These are phyloP conservation scores for Laterallus jamaicensis DNA, from an alignment of 2,113 vertebrate species.

Conservation along the genomic window DNA sequence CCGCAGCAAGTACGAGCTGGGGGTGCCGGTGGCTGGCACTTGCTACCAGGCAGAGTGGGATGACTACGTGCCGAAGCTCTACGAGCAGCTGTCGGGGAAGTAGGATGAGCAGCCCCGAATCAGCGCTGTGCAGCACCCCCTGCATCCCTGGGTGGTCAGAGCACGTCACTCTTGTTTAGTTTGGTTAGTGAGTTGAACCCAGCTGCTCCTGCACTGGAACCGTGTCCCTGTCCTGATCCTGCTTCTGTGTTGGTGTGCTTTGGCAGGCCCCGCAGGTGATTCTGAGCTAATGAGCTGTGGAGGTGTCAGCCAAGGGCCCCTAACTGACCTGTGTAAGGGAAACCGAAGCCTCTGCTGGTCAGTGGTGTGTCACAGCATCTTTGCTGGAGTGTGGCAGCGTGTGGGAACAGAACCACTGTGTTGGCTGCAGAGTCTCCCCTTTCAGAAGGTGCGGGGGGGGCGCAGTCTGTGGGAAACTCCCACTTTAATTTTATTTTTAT, in stretches of 20 bases:
- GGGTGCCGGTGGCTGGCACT: constrained; percentile 82
- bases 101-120: not conserved
- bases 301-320: not conserved
- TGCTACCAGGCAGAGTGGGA: constrained; percentile 98
- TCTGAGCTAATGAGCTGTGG: not conserved
- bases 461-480: not conserved
- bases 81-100: constrained; percentile 90
- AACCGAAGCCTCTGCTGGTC: not conserved
- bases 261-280: fast-evolving
- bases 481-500: too few species aligned
- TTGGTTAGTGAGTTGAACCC: not conserved
- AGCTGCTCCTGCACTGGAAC: not conserved
- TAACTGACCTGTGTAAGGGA: not conserved
- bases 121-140: not conserved
- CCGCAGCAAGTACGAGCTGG: constrained; percentile 88
- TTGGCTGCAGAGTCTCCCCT: not conserved
- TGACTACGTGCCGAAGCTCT: constrained; percentile 92
- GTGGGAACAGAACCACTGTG: not conserved
- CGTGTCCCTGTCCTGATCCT: not conserved
- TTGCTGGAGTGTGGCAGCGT: not conserved
- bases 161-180: not conserved
- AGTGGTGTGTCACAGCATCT: not conserved
- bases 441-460: not conserved
- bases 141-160: fast-evolving
- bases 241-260: fast-evolving